Conservation (phyloP, 2,888 invertebrate genomes). For the Phanerotoma sp. region DNA sequence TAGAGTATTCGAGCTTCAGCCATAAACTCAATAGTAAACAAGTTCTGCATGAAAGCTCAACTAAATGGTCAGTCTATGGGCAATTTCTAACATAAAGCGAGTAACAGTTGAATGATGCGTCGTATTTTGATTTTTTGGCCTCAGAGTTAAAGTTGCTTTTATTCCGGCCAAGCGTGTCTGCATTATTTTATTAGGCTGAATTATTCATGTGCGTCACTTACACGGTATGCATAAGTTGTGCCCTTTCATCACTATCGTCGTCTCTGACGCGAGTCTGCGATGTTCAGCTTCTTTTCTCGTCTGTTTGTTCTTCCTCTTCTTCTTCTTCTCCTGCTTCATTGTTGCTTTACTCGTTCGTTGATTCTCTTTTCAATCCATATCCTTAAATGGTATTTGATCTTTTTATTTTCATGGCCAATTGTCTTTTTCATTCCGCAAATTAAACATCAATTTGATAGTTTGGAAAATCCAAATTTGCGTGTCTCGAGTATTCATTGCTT, state of each 20-base stretch:
- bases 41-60: background rate
- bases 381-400: slow-evolving; percentile 4
- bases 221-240: slow-evolving; percentile 54
- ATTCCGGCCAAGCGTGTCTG: slow-evolving; percentile 33
- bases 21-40: too few relatives aligned
- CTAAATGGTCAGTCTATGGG: background rate
- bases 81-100: background rate
- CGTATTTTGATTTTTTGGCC: slow-evolving; percentile 3
- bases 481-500: too few relatives aligned
- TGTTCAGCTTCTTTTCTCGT: slow-evolving; percentile 10
- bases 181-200: slow-evolving; percentile 57
- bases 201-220: slow-evolving; percentile 56
- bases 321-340: background rate
- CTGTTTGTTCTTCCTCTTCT: background rate
- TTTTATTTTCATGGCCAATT: slow-evolving; percentile 3
- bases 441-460: background rate
- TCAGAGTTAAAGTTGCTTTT: background rate
- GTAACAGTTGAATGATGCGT: background rate
- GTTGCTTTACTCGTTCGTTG: too few relatives aligned
- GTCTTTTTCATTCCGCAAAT: background rate
- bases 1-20: too few relatives aligned
- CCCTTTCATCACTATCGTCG: slow-evolving; percentile 51
- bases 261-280: slow-evolving; percentile 12
- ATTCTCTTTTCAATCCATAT: background rate
- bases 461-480: too few relatives aligned